Evolutionary conservation across 2,797 vertebrate genomes (phyloP).

Genomic region (Spinus pinus): DNA sequence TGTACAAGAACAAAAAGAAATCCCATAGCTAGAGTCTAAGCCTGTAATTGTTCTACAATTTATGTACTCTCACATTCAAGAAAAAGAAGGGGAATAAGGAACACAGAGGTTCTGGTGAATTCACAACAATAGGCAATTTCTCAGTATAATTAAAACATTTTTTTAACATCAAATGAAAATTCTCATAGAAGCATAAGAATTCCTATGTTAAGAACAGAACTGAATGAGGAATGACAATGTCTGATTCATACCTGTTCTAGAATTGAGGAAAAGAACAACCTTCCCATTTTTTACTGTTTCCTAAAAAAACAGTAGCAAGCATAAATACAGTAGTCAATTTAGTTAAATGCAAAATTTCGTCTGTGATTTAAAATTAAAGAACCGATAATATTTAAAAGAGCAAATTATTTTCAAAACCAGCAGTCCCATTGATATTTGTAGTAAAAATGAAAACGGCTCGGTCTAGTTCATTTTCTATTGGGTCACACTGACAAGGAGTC

Average conservation of each 20-base stretch:
- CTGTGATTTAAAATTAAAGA: neutral
- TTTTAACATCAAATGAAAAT: neutral
- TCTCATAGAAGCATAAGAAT: neutral
- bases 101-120: neutral
- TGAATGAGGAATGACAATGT: neutral
- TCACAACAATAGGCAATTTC: neutral
- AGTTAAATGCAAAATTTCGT: neutral
- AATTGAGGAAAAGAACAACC: neutral
- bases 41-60: conserved; percentile 41
- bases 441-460: neutral
- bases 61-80: conserved; percentile 13
- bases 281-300: neutral
- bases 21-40: conserved; percentile 6
- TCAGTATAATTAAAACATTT: neutral
- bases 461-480: neutral
- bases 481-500: neutral
- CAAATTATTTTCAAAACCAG: neutral
- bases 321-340: neutral
- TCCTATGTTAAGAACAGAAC: neutral
- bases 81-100: neutral
- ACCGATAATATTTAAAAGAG: neutral
- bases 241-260: neutral
- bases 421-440: neutral
- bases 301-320: neutral
- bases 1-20: conserved; percentile 64